These are phyloP conservation scores for Coccyzus lansbergi DNA, from an alignment of 2,797 vertebrate genomes.

Conservation along the genomic window DNA sequence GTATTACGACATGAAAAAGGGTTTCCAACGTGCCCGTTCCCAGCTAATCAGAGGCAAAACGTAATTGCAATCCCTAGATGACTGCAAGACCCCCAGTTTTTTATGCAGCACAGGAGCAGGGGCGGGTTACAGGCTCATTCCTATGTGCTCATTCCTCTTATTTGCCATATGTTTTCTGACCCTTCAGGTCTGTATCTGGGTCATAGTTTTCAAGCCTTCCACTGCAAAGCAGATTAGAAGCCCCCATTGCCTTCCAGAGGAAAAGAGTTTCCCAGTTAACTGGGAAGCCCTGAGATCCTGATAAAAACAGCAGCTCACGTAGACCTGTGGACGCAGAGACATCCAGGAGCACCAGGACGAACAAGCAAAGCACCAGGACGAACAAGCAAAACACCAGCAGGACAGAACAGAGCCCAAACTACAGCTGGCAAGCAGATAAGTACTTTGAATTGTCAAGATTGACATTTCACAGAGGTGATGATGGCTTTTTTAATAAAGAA, in stretches of 20 bases:
- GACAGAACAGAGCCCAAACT: not conserved
- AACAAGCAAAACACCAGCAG: not conserved
- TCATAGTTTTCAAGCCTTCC: not conserved
- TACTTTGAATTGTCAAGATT: not conserved
- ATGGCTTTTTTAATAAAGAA: not conserved
- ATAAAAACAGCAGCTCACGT: accelerated
- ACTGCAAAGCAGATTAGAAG: not conserved
- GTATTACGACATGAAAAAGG: not conserved
- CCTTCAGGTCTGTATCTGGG: too few species aligned
- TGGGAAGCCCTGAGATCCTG: not conserved
- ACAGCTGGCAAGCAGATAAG: accelerated
- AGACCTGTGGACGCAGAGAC: not conserved
- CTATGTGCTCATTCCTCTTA: accelerated
- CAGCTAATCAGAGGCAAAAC: not conserved
- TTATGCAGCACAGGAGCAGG: not conserved
- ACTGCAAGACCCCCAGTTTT: accelerated
- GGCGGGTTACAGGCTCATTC: not conserved
- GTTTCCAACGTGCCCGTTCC: not conserved
- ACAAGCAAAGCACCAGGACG: not conserved
- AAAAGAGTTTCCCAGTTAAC: not conserved
- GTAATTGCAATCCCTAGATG: not conserved
- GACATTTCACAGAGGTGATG: not conserved
- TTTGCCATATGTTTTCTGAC: not conserved
- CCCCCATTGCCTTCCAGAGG: not conserved
- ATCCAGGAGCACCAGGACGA: not conserved